Conservation (phyloP, 37 sponge, comb jelly and placozoan genomes). For the Crambe crambe region DNA sequence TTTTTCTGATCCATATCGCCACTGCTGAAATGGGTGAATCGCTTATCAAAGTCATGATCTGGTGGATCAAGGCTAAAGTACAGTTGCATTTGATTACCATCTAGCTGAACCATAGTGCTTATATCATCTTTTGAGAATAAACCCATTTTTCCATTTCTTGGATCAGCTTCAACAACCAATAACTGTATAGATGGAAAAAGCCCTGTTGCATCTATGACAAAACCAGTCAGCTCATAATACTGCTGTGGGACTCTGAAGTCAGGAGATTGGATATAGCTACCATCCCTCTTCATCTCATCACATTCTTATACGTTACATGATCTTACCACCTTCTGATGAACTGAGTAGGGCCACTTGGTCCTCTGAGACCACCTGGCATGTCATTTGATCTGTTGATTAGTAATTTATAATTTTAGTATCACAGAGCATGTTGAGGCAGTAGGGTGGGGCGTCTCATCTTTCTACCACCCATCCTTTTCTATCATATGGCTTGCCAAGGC, state of each 20-base stretch:
- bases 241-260: constrained; percentile 8
- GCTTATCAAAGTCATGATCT: constrained; percentile 20
- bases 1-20: constrained; percentile 38
- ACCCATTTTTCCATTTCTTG: constrained; percentile 5
- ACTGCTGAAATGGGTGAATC: constrained; percentile 78
- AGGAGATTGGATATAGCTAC: constrained; percentile 55
- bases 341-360: no score
- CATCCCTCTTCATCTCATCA: no score
- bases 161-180: constrained; percentile 16
- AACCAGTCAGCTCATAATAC: constrained; percentile 46
- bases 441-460: no score
- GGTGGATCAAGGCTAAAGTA: constrained; percentile 77
- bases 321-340: no score
- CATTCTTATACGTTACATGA: no score
- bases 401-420: no score
- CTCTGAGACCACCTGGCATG: no score
- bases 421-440: no score
- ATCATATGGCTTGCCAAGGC: no score
- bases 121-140: constrained; percentile 58
- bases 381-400: no score
- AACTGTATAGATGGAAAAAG: constrained; percentile 32
- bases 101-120: constrained; percentile 37
- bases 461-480: no score
- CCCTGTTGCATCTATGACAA: constrained; percentile 34
- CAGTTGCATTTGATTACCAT: constrained; percentile 3